Percentiles rank a stretch among this genome's conserved stretches.
phyloP scores from a whole-genome alignment of 2,888 invertebrate genomes.

The Neoaliturus tenellus region DNA sequence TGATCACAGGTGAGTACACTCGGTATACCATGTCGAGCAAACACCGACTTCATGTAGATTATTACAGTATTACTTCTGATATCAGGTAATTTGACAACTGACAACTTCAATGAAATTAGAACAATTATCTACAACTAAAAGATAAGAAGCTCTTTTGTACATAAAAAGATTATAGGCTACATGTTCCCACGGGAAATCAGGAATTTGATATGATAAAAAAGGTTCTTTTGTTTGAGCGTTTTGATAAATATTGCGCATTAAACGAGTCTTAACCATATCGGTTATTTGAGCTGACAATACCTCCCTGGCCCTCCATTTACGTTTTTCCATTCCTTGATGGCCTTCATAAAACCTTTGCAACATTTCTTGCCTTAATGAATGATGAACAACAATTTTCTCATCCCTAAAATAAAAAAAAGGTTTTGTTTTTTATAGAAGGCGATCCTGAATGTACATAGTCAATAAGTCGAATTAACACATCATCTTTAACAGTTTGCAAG shows the following conservation, averaged over 20 bases:
- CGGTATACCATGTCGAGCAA: slow-evolving; percentile 50
- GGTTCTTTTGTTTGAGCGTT: slow-evolving; percentile 54
- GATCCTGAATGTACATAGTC: slow-evolving; percentile 29
- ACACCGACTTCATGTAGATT: slow-evolving; percentile 46
- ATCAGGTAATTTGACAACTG: slow-evolving; percentile 24
- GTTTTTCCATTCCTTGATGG: slow-evolving; percentile 60
- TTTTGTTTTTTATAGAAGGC: slow-evolving; percentile 35
- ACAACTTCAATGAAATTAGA: slow-evolving; percentile 60
- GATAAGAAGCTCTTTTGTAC: slow-evolving; percentile 49
- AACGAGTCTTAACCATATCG: slow-evolving; percentile 55
- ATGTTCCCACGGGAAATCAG: slow-evolving; percentile 54
- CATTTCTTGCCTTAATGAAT: slow-evolving; percentile 31
- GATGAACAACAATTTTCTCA: slow-evolving; percentile 61
- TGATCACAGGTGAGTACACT: slow-evolving; percentile 33
- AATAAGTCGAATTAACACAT: slow-evolving; percentile 34
- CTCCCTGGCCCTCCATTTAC: slow-evolving; percentile 57
- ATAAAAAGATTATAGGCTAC: slow-evolving; percentile 57
- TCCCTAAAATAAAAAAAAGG: slow-evolving; percentile 51
- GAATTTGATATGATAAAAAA: slow-evolving; percentile 45
- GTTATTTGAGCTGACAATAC: slow-evolving; percentile 53
- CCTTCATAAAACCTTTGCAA: slow-evolving; percentile 60
- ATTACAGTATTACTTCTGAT: slow-evolving; percentile 46
- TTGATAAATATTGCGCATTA: slow-evolving; percentile 29
- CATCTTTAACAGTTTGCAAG: slow-evolving; percentile 41
- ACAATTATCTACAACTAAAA: slow-evolving; percentile 57